Percentiles rank a stretch among this genome's conserved stretches.
These are phyloP conservation scores for Drosophila neotestacea DNA, from an alignment of 2,888 invertebrate species.

Conservation along the genomic window DNA sequence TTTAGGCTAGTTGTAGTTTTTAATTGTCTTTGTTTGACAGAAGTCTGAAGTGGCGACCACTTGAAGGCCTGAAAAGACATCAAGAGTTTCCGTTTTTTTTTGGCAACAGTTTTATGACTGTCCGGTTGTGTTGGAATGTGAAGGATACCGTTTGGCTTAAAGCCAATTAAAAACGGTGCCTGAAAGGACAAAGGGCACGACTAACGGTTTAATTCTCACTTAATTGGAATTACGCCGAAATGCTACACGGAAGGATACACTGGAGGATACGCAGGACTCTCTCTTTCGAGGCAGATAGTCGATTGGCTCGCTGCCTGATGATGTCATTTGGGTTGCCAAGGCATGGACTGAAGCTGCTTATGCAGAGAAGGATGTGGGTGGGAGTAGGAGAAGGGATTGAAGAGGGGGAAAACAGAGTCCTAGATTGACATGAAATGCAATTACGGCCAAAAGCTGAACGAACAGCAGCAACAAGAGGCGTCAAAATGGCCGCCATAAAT, in stretches of 20 bases:
- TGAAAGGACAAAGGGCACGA: slow-evolving; percentile 51
- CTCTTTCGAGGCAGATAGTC: slow-evolving; percentile 28
- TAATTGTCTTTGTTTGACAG: slow-evolving; percentile 50
- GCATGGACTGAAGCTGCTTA: slow-evolving; percentile 22
- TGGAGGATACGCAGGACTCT: background rate
- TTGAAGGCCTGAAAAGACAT: slow-evolving; percentile 22
- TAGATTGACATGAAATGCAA: slow-evolving; percentile 80
- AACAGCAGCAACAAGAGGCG: slow-evolving; percentile 49
- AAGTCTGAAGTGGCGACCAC: slow-evolving; percentile 43
- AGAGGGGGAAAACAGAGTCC: slow-evolving; percentile 8
- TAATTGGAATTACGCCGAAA: slow-evolving; percentile 73
- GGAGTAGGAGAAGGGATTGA: background rate
- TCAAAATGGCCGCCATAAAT: slow-evolving; percentile 77
- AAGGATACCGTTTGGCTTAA: slow-evolving; percentile 51
- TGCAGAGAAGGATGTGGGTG: slow-evolving; percentile 9
- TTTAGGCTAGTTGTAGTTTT: slow-evolving; percentile 28
- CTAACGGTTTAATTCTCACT: slow-evolving; percentile 75
- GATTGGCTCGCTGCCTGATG: slow-evolving; percentile 38
- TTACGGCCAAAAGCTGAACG: slow-evolving; percentile 61
- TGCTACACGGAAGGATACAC: slow-evolving; percentile 12
- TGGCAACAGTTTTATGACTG: slow-evolving; percentile 39
- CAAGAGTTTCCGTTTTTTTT: background rate
- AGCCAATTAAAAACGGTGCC: slow-evolving; percentile 66
- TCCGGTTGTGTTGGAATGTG: slow-evolving; percentile 27
- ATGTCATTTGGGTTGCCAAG: slow-evolving; percentile 60